These are phyloP conservation scores for Caretta caretta DNA, from an alignment of 2,113 vertebrate genomes.

Conservation along the genomic window DNA sequence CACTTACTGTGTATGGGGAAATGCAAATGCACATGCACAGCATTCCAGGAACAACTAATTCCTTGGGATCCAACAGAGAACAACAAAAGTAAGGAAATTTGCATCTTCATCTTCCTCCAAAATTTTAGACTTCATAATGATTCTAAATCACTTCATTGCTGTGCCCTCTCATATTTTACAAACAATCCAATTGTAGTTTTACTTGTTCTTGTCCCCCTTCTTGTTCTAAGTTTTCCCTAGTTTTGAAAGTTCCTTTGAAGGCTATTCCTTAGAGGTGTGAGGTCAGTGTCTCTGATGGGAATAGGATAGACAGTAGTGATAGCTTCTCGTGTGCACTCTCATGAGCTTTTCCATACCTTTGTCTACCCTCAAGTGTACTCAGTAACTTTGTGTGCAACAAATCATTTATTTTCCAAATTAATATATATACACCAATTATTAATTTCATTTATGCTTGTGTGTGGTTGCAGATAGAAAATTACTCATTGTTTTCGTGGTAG, in stretches of 20 bases:
- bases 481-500: not conserved
- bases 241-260: conserved; percentile 16
- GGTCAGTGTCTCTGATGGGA: not conserved
- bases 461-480: not conserved
- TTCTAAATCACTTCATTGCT: not conserved
- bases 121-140: not conserved
- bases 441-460: not conserved
- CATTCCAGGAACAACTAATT: not conserved
- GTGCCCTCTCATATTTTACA: not conserved
- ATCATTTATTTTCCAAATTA: not conserved
- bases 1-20: not conserved
- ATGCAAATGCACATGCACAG: not conserved
- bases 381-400: not conserved
- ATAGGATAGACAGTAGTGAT: accelerated
- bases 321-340: not conserved
- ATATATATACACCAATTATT: not conserved
- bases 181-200: not conserved
- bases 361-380: not conserved
- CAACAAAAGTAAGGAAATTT: not conserved
- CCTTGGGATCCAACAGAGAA: not conserved
- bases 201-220: not conserved
- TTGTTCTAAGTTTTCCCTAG: not conserved
- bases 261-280: not conserved
- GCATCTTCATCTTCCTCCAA: not conserved
- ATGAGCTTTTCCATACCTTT: not conserved